phyloP scores from a whole-genome alignment of 2,113 vertebrate species.

The Xyliphius kryptos region DNA sequence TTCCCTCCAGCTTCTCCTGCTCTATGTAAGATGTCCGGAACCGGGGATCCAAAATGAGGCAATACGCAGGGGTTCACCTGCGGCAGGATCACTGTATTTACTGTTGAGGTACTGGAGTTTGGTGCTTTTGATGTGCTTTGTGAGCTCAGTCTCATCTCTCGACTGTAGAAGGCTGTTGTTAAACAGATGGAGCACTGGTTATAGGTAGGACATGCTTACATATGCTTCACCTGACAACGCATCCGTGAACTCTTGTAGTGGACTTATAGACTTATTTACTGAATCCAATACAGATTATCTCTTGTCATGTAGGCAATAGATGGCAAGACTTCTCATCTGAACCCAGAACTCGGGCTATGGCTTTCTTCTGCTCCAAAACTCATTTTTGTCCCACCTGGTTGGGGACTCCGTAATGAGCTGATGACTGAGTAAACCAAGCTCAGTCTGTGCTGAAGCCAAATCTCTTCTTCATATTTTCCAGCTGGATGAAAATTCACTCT shows the following conservation, averaged over 20 bases:
- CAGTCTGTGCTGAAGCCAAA: not conserved
- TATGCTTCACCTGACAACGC: not conserved
- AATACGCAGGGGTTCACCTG: slow-evolving; percentile 7
- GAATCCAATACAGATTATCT: not conserved
- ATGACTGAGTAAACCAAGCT: not conserved
- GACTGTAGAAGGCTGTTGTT: not conserved
- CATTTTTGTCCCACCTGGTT: not conserved
- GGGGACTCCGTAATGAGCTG: slow-evolving; percentile 8
- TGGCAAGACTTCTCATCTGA: not conserved
- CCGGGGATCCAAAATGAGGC: not conserved
- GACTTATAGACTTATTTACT: slow-evolving; percentile 1
- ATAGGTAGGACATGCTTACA: not conserved
- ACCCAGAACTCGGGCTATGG: not conserved
- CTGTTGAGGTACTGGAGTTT: not conserved
- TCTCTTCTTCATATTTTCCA: slow-evolving; percentile 8
- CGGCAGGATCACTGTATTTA: not conserved
- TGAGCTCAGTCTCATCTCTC: slow-evolving; percentile 10
- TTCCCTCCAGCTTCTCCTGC: slow-evolving; percentile 7
- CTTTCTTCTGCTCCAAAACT: slow-evolving; percentile 12
- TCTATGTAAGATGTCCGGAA: slow-evolving; percentile 1
- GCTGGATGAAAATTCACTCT: slow-evolving; percentile 18
- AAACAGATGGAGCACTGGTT: slow-evolving; percentile 12
- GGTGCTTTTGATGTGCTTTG: slow-evolving; percentile 16
- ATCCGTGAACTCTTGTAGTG: not conserved
- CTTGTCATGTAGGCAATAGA: slow-evolving; percentile 2